These are phyloP conservation scores for Smutsia gigantea DNA, from an alignment of 2,797 vertebrate species.

Conservation along the genomic window DNA sequence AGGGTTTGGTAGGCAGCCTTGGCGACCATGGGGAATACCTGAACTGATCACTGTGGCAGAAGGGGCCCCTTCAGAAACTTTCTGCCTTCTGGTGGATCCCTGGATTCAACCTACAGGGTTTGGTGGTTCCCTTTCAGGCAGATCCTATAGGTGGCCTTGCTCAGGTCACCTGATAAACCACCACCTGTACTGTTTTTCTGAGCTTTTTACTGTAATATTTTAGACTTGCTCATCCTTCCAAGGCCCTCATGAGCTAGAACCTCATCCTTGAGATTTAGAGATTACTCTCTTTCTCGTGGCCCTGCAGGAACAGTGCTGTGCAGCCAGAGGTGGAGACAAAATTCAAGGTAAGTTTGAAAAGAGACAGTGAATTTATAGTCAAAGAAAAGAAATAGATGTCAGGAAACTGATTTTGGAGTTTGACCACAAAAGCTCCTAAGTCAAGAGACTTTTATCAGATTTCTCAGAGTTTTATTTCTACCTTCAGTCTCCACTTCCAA, in stretches of 20 bases:
- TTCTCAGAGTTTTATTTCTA: not conserved
- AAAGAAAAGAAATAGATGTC: not conserved
- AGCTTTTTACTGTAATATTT: not conserved
- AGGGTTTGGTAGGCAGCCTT: not conserved
- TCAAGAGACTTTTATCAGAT: not conserved
- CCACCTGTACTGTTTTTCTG: not conserved
- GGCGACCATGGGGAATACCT: not conserved
- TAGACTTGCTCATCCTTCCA: not conserved
- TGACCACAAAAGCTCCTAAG: not conserved
- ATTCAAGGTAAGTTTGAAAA: constrained; percentile 13
- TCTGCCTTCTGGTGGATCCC: not conserved
- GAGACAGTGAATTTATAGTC: not conserved
- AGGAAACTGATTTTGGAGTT: not conserved
- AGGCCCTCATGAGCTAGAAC: not conserved
- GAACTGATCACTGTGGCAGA: not conserved
- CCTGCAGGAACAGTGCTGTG: not conserved
- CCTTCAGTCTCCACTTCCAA: rapidly evolving
- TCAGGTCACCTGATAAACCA: not conserved
- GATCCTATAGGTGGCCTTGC: not conserved
- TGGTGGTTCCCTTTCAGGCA: not conserved
- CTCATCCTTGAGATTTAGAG: not conserved
- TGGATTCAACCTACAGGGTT: not conserved
- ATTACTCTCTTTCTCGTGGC: not conserved
- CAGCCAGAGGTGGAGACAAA: not conserved
- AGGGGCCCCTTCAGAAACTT: not conserved